Percentiles rank a stretch among this genome's conserved stretches.
phyloP scores from a whole-genome alignment of 2,113 vertebrate species.

The Globicephala melas region DNA sequence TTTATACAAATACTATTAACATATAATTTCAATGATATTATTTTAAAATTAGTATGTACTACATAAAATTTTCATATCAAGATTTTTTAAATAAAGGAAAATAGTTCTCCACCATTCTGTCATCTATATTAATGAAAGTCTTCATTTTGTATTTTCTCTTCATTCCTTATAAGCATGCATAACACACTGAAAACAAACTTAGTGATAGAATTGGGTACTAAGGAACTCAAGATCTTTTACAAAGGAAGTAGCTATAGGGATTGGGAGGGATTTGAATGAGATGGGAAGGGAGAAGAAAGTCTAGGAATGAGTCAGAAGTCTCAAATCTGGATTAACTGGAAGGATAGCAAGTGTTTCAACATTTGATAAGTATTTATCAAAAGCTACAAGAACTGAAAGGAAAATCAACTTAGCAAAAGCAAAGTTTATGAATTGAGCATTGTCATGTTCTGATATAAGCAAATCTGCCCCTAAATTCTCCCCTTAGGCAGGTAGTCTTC shows the following conservation, averaged over 20 bases:
- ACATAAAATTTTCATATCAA: not conserved
- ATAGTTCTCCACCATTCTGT: not conserved
- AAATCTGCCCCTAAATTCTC: not conserved
- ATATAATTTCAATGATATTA: not conserved
- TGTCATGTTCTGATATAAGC: not conserved
- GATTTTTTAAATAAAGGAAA: not conserved
- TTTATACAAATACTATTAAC: not conserved
- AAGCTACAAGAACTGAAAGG: not conserved
- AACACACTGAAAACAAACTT: not conserved
- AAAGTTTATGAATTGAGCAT: not conserved
- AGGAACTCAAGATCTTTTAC: not conserved
- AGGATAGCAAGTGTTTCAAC: not conserved
- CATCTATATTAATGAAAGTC: not conserved
- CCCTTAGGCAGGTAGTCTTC: not conserved
- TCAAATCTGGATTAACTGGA: not conserved
- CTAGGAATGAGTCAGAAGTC: not conserved
- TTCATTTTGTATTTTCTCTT: not conserved
- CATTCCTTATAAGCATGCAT: not conserved
- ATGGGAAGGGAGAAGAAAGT: not conserved
- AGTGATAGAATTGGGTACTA: not conserved
- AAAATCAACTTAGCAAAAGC: not conserved
- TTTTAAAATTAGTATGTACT: slow-evolving; percentile 14
- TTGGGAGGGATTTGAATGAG: not conserved
- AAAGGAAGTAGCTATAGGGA: not conserved
- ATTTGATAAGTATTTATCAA: not conserved